Evolutionary conservation across 1,140 invertebrate species (phyloP).

Genomic region (Hylyphantes graminicola): DNA sequence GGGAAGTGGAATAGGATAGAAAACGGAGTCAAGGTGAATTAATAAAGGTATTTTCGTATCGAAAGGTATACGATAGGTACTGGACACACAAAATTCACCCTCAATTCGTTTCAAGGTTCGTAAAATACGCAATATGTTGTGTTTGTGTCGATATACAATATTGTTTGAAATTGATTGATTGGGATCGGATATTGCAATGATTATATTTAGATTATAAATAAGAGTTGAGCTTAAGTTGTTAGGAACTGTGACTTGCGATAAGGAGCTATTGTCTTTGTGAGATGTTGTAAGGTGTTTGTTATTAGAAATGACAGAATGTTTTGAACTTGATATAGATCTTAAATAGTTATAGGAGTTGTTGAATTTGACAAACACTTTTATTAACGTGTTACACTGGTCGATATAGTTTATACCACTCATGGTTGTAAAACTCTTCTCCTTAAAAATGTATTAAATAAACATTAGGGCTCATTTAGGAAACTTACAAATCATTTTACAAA

Average conservation of each 20-base stretch:
- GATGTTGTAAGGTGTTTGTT: too few species aligned
- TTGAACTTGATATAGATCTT: too few species aligned
- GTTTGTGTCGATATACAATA: background rate
- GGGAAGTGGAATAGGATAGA: slow-evolving; percentile 5
- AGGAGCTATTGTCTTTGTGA: background rate
- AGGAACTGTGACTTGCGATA: background rate
- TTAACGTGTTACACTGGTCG: too few species aligned
- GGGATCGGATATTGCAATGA: background rate
- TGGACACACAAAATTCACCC: background rate
- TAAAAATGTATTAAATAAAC: too few species aligned
- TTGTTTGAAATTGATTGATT: background rate
- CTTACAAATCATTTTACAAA: too few species aligned
- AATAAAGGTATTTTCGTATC: slow-evolving; percentile 11
- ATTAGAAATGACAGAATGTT: too few species aligned
- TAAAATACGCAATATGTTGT: background rate
- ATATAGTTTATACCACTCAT: too few species aligned
- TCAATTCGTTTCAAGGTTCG: background rate
- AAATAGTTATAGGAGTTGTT: too few species aligned
- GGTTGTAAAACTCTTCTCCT: too few species aligned
- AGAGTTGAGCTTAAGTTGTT: background rate
- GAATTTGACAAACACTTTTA: too few species aligned
- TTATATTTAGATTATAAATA: background rate
- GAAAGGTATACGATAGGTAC: background rate
- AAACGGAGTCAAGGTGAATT: slow-evolving; percentile 36
- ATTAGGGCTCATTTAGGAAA: too few species aligned